These are phyloP conservation scores for Hemibagrus guttatus DNA, from an alignment of 2,797 vertebrate species.

Conservation along the genomic window DNA sequence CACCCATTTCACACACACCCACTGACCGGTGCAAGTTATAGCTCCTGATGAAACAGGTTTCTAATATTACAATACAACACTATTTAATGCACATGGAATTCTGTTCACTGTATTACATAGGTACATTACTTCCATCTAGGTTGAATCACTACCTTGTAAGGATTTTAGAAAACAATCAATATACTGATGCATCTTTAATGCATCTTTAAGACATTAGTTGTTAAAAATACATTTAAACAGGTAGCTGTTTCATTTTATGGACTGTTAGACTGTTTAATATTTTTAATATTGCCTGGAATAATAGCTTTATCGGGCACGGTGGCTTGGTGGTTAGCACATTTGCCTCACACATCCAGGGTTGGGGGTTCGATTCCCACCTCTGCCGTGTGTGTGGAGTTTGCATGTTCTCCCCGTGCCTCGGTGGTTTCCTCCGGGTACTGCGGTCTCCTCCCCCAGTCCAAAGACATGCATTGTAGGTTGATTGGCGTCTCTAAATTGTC, in stretches of 20 bases:
- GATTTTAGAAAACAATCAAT: not conserved
- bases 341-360: too few relatives aligned
- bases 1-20: not conserved
- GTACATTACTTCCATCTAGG: not conserved
- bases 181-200: not conserved
- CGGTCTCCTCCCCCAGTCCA: too few relatives aligned
- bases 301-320: too few relatives aligned
- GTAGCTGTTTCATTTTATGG: not conserved
- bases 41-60: not conserved
- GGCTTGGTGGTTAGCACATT: too few relatives aligned
- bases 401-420: too few relatives aligned
- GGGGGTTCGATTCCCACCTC: too few relatives aligned
- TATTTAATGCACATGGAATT: not conserved
- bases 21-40: not conserved
- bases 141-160: not conserved
- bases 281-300: not conserved
- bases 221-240: not conserved
- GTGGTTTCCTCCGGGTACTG: too few relatives aligned
- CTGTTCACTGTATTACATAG: not conserved
- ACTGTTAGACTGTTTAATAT: not conserved
- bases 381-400: too few relatives aligned
- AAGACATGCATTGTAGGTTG: too few relatives aligned
- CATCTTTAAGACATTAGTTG: not conserved
- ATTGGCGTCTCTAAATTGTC: too few relatives aligned
- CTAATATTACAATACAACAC: not conserved